Conservation (phyloP, 2,888 invertebrate genomes). For the Eristalis arbustorum region DNA sequence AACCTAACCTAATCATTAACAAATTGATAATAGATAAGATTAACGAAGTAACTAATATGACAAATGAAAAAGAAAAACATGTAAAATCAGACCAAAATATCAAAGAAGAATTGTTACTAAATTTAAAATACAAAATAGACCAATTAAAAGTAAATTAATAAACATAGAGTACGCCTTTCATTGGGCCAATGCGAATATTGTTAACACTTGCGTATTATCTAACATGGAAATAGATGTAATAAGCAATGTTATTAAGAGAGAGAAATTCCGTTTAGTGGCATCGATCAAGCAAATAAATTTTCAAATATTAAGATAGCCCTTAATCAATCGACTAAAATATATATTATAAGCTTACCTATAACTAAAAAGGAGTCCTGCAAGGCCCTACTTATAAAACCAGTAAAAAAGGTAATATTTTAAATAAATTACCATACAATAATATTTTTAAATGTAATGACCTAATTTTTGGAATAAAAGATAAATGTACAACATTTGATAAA, state of each 20-base stretch:
- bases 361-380: conserved; percentile 36
- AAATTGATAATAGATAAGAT: too few relatives aligned
- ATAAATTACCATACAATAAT: conserved; percentile 57
- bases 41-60: too few relatives aligned
- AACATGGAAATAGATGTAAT: not conserved
- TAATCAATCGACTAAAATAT: conserved; percentile 41
- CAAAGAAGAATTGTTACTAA: too few relatives aligned
- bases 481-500: conserved; percentile 52
- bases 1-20: too few relatives aligned
- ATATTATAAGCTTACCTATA: conserved; percentile 45
- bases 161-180: not conserved
- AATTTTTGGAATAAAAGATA: conserved; percentile 8
- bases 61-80: too few relatives aligned
- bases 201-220: conserved; percentile 8
- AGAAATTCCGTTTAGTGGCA: conserved; percentile 42
- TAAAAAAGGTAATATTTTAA: conserved; percentile 69
- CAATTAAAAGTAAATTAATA: too few relatives aligned
- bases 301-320: conserved; percentile 46
- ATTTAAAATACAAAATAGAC: too few relatives aligned
- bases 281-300: conserved; percentile 51
- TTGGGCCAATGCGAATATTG: not conserved
- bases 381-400: conserved; percentile 43
- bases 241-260: conserved; percentile 13
- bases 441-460: not conserved
- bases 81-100: too few relatives aligned